Evolutionary conservation across 1,140 invertebrate species (phyloP), one percentile per base, ranked within the genome.

Genomic region (Papilio aristodemus): DNA sequence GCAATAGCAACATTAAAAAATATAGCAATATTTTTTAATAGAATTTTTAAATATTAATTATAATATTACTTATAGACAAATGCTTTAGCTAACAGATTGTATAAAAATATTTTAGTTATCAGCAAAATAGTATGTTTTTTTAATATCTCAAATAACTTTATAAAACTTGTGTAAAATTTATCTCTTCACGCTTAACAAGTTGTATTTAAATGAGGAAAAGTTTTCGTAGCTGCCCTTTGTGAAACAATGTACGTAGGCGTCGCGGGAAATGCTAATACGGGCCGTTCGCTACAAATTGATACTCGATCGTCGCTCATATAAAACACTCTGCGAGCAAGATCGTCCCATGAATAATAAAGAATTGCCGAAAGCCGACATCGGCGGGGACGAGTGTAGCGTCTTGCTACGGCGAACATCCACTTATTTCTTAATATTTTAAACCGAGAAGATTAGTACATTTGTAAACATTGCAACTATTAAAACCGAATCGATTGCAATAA

Each of bases 301-400:
- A 91, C 86, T 90, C 87, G 87, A 91, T 91, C 86, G 89, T 89
- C 86, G 86, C 86, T 86, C 89, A 88, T 90, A 91, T 91, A 91
- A 91, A 90, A 90, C 87, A 91, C 87, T 90, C 84, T 81, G 78
- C 75, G 83, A 80, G 77, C 79, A 81, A 86, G 83, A 87, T 88
- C 86, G 84, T 86, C 78, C 85, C 81, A 91, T 91, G 89, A 91
- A 91, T 91, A 91, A 91, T 89, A 91, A 90, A 90, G 83, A 90
- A 89, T 85, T 83, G 84, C 77, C 78, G 74, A 83, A 81, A 74
- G 79, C 50, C 78, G 84, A 71, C 75, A 73, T 78, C 76, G 73
- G 72, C 74, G 77, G 71, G 69, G 25, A 41, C 38, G 38, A 59
- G 41, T 60, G 63, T 59, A 74, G 73, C 39, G 68, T 8, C 59